Evolutionary conservation across 2,888 invertebrate genomes (phyloP), one percentile per base, ranked within the genome.

Genomic region (Polia nebulosa): DNA sequence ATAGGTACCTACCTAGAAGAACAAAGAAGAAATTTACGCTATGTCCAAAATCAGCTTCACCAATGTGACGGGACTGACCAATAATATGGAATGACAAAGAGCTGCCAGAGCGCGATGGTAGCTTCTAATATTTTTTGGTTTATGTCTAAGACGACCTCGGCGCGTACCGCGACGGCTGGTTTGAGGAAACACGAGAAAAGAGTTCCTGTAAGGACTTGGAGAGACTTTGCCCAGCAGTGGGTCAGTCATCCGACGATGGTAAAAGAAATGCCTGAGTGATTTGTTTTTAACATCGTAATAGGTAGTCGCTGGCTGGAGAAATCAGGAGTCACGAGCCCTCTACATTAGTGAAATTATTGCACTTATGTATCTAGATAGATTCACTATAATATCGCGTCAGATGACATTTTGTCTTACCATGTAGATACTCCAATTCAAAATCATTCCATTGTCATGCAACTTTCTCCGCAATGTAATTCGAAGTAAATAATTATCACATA

Each of bases 401-500:
- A 39, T 17, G 17, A 39, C 2, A 39, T 17, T 49, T 49, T 49
- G 9, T n/a, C 13, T 29, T 29, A 20, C 11, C 11, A 11, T 7
- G n/a, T n/a, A n/a, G n/a, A n/a, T n/a, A 15, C 11, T 17, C 9
- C 36, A 57, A 44, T 9, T 41, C 39, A 61, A 41, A 57, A 44
- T 34, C 20, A 49, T 25, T 55, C 27, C 29, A 49, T 49, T 66
- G 27, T 58, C 39, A 41, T 22, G 25, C 3, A 15, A 65, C 8
- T 49, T 51, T 66, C 13, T 47, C 45, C 17, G 3, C 27, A 3
- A 58, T 17, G 8, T 77, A 45, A 78, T 76, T 17, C 17, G 1
- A 47, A 13, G n/a, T 32, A 32, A 0, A 32, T 51, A 62, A 73
- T 78, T 39, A 44, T 68, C 58, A 68, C 17, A 34, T 44, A 41